Evolutionary conservation across 2,888 invertebrate genomes (phyloP).

Genomic region (Nymphalis urticae): DNA sequence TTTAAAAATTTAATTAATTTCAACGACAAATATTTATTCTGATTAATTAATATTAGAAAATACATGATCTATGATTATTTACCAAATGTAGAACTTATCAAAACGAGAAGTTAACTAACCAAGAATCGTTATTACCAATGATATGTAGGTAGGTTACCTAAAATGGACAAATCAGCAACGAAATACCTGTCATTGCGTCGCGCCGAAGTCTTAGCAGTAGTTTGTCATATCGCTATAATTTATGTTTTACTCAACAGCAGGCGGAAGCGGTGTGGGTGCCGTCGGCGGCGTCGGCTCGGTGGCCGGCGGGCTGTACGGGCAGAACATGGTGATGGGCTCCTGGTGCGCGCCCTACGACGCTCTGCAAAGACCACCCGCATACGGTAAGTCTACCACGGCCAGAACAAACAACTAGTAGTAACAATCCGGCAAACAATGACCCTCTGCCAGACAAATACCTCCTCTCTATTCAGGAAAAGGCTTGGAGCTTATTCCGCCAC

Average conservation of each 20-base stretch:
- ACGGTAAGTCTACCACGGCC: conserved; percentile 77
- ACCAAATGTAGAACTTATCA: no score
- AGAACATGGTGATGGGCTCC: conserved; percentile 89
- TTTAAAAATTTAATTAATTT: no score
- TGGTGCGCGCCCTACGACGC: conserved; percentile 90
- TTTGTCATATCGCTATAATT: not conserved
- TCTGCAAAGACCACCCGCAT: conserved; percentile 91
- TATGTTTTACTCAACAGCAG: conserved; percentile 36
- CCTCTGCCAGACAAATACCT: not conserved
- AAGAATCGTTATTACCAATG: no score
- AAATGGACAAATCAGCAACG: no score
- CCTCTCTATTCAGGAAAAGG: not conserved
- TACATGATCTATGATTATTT: no score
- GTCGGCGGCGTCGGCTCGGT: conserved; percentile 70
- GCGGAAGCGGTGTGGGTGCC: conserved; percentile 46
- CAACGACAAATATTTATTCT: no score
- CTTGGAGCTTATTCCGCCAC: no score
- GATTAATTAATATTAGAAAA: no score
- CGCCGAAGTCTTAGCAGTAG: not conserved
- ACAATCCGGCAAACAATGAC: not conserved
- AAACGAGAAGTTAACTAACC: no score
- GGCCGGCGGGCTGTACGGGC: conserved; percentile 86
- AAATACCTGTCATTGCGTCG: no score
- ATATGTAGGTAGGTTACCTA: no score
- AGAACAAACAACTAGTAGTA: not conserved